Base-by-base conservation (phyloP, 2,888 invertebrate genomes). In the Tanypteryx hageni region DNA sequence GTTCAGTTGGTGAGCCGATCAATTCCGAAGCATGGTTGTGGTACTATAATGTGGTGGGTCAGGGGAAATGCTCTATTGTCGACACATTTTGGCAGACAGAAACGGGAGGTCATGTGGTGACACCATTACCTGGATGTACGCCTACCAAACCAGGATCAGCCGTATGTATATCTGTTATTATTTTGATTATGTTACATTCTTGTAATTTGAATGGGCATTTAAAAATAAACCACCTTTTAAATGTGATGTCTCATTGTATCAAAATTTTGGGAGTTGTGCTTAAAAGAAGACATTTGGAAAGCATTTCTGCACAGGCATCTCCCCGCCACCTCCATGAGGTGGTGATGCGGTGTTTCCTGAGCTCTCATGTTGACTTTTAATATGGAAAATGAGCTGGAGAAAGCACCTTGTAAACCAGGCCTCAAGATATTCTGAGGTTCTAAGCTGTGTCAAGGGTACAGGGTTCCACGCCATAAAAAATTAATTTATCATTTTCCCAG, bases 41-140 rank as follows among this genome's bases (percentile, higher is more conserved):
- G 99, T 99, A 99, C 95, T 97, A 99, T 95, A 96, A 97, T 93
- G 94, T 97, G 59, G 96, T 99, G 57, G 99, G 99, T 8, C 96
- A 97, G 93, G 96, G 97, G 86, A 97, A 96, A 93, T 98, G 98
- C 95, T 98, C 99, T 92, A 98, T 99, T 94, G 98, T 98, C 0
- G 99, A 99, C 95, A 99, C 99, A 0, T 99, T 99, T 95, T 99
- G 99, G 99, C 99, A 99, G 96, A 99, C 99, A 0, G 99, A 99
- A 96, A 99, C 99, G 9, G 99, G 99, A 13, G 99, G 99, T 0
- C 99, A 99, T 95, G 98, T 99, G 31, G 96, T 99, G 86, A 99
- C 99, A 64, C 98, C 99, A 61, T 95, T 99, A 92, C 99, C 99
- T 0, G 99, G 99, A 31, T 98, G 98, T 31, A 99, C 98, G 2